Conservation (phyloP, 2,797 vertebrate species). For the Hybognathus amarus region DNA sequence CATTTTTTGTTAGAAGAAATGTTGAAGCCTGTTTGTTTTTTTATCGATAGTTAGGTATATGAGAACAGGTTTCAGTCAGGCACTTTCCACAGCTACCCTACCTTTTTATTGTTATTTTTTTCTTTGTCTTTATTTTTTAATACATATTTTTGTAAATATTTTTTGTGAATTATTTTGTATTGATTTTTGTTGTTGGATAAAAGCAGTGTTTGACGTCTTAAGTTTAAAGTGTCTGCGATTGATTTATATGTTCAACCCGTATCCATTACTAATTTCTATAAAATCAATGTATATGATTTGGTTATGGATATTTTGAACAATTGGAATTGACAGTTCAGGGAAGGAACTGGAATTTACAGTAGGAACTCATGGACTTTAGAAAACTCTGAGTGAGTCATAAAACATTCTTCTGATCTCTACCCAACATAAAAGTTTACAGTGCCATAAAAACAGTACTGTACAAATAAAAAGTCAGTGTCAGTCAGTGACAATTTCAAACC, state of each 20-base stretch:
- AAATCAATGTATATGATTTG: too few relatives aligned
- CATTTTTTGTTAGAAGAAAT: not conserved
- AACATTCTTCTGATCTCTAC: not conserved
- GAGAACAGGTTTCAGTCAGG: too few relatives aligned
- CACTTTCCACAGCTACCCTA: too few relatives aligned
- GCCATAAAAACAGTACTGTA: not conserved
- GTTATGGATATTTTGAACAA: not conserved
- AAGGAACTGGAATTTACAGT: not conserved
- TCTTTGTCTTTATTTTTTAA: too few relatives aligned
- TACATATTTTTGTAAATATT: too few relatives aligned
- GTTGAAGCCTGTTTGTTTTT: too few relatives aligned
- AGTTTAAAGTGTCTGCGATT: too few relatives aligned
- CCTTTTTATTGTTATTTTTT: too few relatives aligned
- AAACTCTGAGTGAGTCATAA: not conserved
- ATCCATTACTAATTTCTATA: too few relatives aligned
- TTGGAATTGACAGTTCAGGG: slow-evolving; percentile 2
- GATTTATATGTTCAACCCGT: too few relatives aligned
- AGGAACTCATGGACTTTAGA: not conserved
- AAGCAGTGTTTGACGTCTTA: not conserved
- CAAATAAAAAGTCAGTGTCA: not conserved
- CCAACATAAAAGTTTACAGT: not conserved
- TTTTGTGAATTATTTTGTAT: not conserved
- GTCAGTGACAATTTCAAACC: not conserved
- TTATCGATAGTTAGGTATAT: too few relatives aligned
- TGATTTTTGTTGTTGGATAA: not conserved